Evolutionary conservation across 2,888 invertebrate genomes (phyloP).

Genomic region (Agriopis marginaria): DNA sequence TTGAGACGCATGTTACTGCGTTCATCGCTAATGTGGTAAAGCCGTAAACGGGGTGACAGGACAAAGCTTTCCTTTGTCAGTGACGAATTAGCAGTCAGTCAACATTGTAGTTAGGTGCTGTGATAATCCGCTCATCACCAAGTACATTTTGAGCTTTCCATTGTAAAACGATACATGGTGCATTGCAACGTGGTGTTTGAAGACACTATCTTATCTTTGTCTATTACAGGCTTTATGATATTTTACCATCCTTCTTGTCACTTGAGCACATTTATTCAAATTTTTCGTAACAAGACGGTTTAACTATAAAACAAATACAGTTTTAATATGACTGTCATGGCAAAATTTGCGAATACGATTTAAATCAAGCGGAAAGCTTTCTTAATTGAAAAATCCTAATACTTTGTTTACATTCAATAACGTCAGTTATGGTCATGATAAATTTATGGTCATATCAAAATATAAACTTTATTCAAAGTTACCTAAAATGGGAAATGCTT

Average conservation of each 20-base stretch:
- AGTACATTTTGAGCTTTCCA: too few species aligned
- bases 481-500: slow-evolving; percentile 12
- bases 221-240: too few species aligned
- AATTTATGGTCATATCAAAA: not conserved
- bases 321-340: too few species aligned
- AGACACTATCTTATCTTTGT: too few species aligned
- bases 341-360: too few species aligned
- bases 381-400: not conserved
- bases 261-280: too few species aligned
- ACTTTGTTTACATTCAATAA: not conserved
- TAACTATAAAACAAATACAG: too few species aligned
- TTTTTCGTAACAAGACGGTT: too few species aligned
- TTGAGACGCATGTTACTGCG: not conserved
- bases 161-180: too few species aligned
- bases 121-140: slow-evolving; percentile 2
- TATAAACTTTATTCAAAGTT: not conserved
- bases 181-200: too few species aligned
- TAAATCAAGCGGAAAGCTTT: too few species aligned
- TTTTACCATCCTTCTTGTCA: too few species aligned
- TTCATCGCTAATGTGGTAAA: slow-evolving; percentile 1
- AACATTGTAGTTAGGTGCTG: not conserved
- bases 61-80: slow-evolving; percentile 43
- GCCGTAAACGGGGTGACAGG: slow-evolving; percentile 4
- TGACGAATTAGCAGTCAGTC: slow-evolving; percentile 52
- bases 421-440: not conserved